Evolutionary conservation across 2,797 vertebrate species (phyloP).

Genomic region (Syndactyla subalaris): DNA sequence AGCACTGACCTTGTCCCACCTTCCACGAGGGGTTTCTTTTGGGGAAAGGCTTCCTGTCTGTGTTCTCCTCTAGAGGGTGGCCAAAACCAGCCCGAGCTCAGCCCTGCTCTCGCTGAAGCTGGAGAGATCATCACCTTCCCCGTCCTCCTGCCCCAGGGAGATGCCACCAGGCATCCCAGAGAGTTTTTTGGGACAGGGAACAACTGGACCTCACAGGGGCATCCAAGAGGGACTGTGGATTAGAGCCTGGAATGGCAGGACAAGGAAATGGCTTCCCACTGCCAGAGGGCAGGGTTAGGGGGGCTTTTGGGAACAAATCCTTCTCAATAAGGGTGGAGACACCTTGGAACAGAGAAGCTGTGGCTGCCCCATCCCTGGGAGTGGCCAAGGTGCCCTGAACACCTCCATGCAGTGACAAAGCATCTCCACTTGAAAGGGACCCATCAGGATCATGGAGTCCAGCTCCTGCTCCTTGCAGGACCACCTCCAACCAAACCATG

Average conservation of each 20-base stretch:
- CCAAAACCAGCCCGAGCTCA: background rate
- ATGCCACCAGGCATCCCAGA: background rate
- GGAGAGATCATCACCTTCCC: background rate
- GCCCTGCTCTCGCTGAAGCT: background rate
- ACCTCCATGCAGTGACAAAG: background rate
- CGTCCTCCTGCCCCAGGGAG: background rate
- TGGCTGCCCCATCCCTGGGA: background rate
- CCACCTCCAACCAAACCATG: background rate
- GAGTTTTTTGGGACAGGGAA: background rate
- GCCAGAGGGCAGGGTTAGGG: background rate
- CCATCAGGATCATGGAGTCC: background rate
- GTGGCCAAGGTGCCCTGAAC: background rate
- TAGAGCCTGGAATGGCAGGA: background rate
- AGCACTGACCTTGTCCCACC: background rate
- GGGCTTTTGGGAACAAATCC: background rate
- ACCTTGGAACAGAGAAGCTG: background rate
- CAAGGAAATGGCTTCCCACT: background rate
- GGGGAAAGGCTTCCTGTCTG: background rate
- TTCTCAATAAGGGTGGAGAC: background rate
- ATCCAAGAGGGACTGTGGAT: background rate
- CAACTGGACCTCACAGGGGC: background rate
- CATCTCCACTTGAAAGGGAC: background rate
- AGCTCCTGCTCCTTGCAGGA: background rate
- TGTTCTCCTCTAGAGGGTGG: rapidly evolving
- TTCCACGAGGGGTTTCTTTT: background rate